Base-by-base conservation (phyloP, 2,888 invertebrate genomes). In the Caenorhabditis sulstoni region DNA sequence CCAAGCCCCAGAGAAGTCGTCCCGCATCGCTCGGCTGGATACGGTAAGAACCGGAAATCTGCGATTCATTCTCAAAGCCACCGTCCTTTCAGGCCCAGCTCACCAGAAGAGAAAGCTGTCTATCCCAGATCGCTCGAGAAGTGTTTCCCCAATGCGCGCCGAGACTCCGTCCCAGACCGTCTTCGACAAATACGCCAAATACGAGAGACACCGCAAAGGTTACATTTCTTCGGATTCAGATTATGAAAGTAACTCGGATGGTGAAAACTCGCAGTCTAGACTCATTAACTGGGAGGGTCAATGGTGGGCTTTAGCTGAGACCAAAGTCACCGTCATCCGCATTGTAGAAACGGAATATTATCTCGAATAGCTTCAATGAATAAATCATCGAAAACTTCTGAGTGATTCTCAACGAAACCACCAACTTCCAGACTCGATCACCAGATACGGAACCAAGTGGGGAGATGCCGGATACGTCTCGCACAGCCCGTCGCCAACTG, bases 1-100 rank as follows among this genome's bases (percentile, higher is more conserved):
- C 86, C 87, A 45, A 82, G 86, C 47, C 86, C 87, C n/a, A 81
- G 87, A 53, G 87, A 87, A 78, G 62, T 81, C 50, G 81, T 87
- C 45, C 87, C 87, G 37, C 87, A 87, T 66, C 80, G 87, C 18
- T 86, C 87, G 8, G 87, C 87, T 37, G 87, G 87, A 67, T 87
- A 87, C 79, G 87, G 87, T 86, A 70, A 47, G 45, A 7, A 35
- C 22, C n/a, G n/a, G n/a, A n/a, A n/a, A 16, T 14, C 66, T 59
- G n/a, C n/a, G 23, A 20, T 39, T 18, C 7, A n/a, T 45, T 18
- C 49, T 11, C 39, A 14, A 41, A 1, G 2, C 3, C 20, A 9
- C 22, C 22, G 18, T 12, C 9, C 12, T 73, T 82, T 39, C 70
- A 87, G 87, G 87, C 55, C 81, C 70, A 41, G 87, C 87, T 16